These are phyloP conservation scores for Biston betularia DNA, from an alignment of 2,888 invertebrate genomes.

Conservation along the genomic window DNA sequence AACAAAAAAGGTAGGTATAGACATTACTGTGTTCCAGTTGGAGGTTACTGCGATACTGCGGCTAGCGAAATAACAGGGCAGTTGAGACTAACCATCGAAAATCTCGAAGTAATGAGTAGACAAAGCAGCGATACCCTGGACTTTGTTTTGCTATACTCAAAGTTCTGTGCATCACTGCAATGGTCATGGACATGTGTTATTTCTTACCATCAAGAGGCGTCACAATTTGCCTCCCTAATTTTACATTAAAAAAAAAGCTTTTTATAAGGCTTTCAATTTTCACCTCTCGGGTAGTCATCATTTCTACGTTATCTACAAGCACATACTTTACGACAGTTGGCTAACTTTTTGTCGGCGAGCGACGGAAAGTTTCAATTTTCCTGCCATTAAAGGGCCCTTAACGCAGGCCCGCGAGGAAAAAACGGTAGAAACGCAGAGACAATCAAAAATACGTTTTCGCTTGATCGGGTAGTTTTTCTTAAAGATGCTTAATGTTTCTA, in stretches of 20 bases:
- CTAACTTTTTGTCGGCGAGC: conserved; percentile 65
- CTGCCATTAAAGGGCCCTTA: conserved; percentile 81
- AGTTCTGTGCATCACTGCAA: too few relatives aligned
- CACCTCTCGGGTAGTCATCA: conserved; percentile 56
- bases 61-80: too few relatives aligned
- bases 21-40: too few relatives aligned
- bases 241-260: background rate
- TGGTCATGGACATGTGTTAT: too few relatives aligned
- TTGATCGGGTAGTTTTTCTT: conserved; percentile 57
- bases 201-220: too few relatives aligned
- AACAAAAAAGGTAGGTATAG: too few relatives aligned
- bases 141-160: too few relatives aligned
- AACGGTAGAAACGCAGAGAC: conserved; percentile 53
- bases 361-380: conserved; percentile 78
- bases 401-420: conserved; percentile 57
- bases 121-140: too few relatives aligned
- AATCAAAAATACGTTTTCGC: conserved; percentile 75
- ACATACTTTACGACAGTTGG: conserved; percentile 70
- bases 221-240: too few relatives aligned
- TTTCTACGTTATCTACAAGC: conserved; percentile 66
- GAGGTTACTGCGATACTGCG: too few relatives aligned
- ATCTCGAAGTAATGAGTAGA: too few relatives aligned
- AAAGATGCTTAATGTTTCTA: conserved; percentile 20
- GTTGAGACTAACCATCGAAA: too few relatives aligned
- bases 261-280: conserved; percentile 10